Evolutionary conservation across 2,797 vertebrate species (phyloP).

Genomic region (Falco naumanni): DNA sequence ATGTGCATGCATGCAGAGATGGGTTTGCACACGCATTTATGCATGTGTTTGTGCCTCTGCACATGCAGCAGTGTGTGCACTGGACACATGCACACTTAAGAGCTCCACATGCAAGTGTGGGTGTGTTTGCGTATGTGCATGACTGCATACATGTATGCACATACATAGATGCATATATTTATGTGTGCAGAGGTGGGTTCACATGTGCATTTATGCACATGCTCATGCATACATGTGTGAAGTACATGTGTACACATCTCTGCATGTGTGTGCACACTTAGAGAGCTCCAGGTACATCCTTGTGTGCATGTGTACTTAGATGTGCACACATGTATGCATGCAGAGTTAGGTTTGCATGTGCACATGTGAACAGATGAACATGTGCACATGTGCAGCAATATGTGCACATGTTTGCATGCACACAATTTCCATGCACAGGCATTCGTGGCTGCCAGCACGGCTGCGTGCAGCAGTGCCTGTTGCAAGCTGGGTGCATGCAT

Average conservation of each 20-base stretch:
- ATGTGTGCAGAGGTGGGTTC: too few relatives aligned
- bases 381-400: too few relatives aligned
- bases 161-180: rapidly evolving
- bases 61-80: too few relatives aligned
- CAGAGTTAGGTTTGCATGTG: not conserved
- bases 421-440: rapidly evolving
- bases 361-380: too few relatives aligned
- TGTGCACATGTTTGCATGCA: rapidly evolving
- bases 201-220: rapidly evolving
- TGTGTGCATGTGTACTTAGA: rapidly evolving
- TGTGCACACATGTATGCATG: not conserved
- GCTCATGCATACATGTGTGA: rapidly evolving
- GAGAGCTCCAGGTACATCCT: not conserved
- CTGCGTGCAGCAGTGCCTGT: not conserved
- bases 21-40: too few relatives aligned
- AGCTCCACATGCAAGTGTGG: not conserved
- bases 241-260: rapidly evolving
- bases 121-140: not conserved
- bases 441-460: not conserved
- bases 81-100: too few relatives aligned
- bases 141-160: too few relatives aligned
- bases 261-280: rapidly evolving
- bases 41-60: too few relatives aligned
- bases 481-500: too few relatives aligned
- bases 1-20: not conserved